These are phyloP conservation scores for Periparus ater DNA, from an alignment of 2,797 vertebrate species.

Conservation along the genomic window DNA sequence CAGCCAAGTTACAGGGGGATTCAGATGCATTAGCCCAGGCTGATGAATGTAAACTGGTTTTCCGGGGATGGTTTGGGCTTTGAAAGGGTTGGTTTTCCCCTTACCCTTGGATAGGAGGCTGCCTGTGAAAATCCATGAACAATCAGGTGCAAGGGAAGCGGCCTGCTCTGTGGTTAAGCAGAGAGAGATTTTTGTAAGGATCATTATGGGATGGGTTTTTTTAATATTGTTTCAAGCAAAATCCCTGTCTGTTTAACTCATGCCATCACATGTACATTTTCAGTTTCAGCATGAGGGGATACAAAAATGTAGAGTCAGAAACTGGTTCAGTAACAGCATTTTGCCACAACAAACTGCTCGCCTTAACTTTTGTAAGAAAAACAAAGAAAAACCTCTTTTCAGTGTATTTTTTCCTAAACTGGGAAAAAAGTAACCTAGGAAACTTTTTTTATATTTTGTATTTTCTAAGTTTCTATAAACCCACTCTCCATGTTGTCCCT, in stretches of 20 bases:
- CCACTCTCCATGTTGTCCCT: conserved; percentile 48
- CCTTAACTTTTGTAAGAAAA: conserved; percentile 82
- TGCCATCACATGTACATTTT: conserved; percentile 11
- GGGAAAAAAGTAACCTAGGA: conserved; percentile 51
- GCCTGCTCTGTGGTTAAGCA: background rate
- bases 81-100: background rate
- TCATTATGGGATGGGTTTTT: background rate
- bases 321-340: conserved; percentile 47
- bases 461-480: conserved; percentile 76
- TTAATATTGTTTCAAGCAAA: background rate
- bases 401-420: conserved; percentile 69
- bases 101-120: background rate
- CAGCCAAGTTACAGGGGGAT: background rate
- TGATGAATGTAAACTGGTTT: background rate
- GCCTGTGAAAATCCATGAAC: conserved; percentile 23
- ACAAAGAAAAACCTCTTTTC: conserved; percentile 55
- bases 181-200: conserved; percentile 15
- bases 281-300: conserved; percentile 29
- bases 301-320: conserved; percentile 31
- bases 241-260: conserved; percentile 3
- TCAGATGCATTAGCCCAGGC: background rate
- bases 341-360: conserved; percentile 74
- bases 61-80: conserved; percentile 21
- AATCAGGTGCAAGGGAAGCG: background rate
- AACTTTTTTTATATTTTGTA: conserved; percentile 77